A percentile compares a stretch with the other conserved stretches of the same genome.
Evolutionary conservation across 2,888 invertebrate genomes (phyloP).

Genomic region (Cephus runcator): DNA sequence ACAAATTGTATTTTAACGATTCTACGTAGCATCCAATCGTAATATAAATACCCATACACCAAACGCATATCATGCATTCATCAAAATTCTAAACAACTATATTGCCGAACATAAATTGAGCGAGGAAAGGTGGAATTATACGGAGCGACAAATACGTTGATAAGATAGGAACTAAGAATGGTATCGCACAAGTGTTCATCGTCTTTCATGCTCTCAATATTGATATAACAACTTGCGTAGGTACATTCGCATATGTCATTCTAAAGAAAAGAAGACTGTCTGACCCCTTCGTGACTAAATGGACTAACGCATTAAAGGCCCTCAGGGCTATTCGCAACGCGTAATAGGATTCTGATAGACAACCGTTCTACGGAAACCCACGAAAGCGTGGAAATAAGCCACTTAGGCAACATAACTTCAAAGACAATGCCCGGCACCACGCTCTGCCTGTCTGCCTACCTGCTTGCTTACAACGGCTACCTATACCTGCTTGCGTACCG

Average conservation of each 20-base stretch:
- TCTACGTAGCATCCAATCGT: background rate
- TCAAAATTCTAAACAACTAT: background rate
- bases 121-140: background rate
- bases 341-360: constrained; percentile 28
- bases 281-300: background rate
- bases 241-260: background rate
- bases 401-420: constrained; percentile 57
- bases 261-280: background rate
- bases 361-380: constrained; percentile 51
- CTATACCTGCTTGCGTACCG: constrained; percentile 25
- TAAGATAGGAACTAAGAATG: background rate
- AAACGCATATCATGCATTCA: background rate
- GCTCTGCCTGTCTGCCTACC: constrained; percentile 51
- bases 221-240: background rate
- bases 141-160: background rate
- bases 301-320: background rate
- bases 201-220: background rate
- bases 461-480: constrained; percentile 32
- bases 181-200: background rate
- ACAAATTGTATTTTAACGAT: background rate
- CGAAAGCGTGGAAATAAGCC: constrained; percentile 65
- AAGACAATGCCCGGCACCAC: constrained; percentile 64
- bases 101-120: background rate
- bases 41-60: background rate
- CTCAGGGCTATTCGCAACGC: constrained; percentile 4